A percentile compares a stretch with the other conserved stretches of the same genome.
Evolutionary conservation across 2,888 invertebrate species (phyloP).

Genomic region (Hydraecia micacea): DNA sequence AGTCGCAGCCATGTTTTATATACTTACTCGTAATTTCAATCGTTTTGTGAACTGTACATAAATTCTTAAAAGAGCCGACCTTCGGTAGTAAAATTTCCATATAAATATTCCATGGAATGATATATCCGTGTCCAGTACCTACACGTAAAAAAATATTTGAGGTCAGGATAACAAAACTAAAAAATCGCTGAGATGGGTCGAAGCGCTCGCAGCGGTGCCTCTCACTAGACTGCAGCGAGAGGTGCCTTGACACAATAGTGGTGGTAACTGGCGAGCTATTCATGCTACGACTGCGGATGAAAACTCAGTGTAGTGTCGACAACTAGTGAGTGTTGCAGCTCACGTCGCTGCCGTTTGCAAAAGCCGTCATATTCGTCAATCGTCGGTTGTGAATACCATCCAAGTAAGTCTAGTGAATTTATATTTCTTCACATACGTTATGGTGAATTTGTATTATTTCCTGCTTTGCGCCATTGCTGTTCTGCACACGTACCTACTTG

Average conservation of each 20-base stretch:
- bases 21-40: background rate
- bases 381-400: slow-evolving; percentile 17
- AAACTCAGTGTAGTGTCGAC: slow-evolving; percentile 59
- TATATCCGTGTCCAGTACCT: background rate
- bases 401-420: slow-evolving; percentile 43
- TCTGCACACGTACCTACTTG: slow-evolving; percentile 13
- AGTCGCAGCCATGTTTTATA: background rate
- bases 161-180: slow-evolving; percentile 34
- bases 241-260: slow-evolving; percentile 63
- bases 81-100: slow-evolving; percentile 8
- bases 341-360: slow-evolving; percentile 26
- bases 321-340: slow-evolving; percentile 39
- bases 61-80: background rate
- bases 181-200: slow-evolving; percentile 2
- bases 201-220: slow-evolving; percentile 23
- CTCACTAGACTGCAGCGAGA: slow-evolving; percentile 44
- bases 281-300: slow-evolving; percentile 44
- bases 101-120: background rate
- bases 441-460: slow-evolving; percentile 15
- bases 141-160: slow-evolving; percentile 5
- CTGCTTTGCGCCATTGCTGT: slow-evolving; percentile 35
- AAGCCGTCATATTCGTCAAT: slow-evolving; percentile 29
- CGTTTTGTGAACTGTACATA: background rate
- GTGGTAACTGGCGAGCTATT: slow-evolving; percentile 34
- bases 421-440: background rate